Percentiles rank a stretch among this genome's conserved stretches.
These are phyloP conservation scores for Spisula solida DNA, from an alignment of 2,888 invertebrate species.

Conservation along the genomic window DNA sequence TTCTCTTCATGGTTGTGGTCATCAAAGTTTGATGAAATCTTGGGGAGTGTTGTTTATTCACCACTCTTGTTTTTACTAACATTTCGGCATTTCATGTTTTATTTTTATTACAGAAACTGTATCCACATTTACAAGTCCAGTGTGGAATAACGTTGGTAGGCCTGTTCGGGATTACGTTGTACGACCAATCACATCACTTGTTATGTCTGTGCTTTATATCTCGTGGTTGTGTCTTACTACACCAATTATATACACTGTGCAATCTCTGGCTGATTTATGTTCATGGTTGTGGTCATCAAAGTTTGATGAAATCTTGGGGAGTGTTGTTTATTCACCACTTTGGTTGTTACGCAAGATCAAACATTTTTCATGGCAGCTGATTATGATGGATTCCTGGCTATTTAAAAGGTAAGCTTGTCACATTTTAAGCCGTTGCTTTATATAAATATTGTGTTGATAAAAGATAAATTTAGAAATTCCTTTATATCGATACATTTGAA, in stretches of 20 bases:
- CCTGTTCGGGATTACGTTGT: slow-evolving; percentile 57
- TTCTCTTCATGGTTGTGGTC: slow-evolving; percentile 60
- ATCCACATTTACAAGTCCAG: slow-evolving; percentile 63
- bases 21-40: slow-evolving; percentile 23
- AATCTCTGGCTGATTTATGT: slow-evolving; percentile 20
- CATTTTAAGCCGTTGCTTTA: not conserved
- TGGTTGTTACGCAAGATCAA: slow-evolving; percentile 54
- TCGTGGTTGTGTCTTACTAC: slow-evolving; percentile 42
- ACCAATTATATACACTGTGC: slow-evolving; percentile 42
- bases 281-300: slow-evolving; percentile 56
- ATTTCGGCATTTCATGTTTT: too few species aligned
- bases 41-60: slow-evolving; percentile 2
- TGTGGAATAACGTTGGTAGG: slow-evolving; percentile 68
- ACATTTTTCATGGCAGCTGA: slow-evolving; percentile 62
- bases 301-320: slow-evolving; percentile 8
- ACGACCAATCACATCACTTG: slow-evolving; percentile 43
- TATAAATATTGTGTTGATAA: too few species aligned
- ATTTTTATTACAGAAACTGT: slow-evolving; percentile 72
- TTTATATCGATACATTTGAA: too few species aligned
- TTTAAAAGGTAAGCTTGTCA: slow-evolving; percentile 66
- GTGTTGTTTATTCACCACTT: slow-evolving; percentile 26
- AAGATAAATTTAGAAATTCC: too few species aligned
- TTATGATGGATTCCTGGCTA: slow-evolving; percentile 70
- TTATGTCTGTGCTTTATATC: slow-evolving; percentile 49
- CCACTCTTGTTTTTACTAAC: slow-evolving; percentile 51